Base-by-base conservation (phyloP, 1,140 invertebrate genomes). In the Drosophila virilis region DNA sequence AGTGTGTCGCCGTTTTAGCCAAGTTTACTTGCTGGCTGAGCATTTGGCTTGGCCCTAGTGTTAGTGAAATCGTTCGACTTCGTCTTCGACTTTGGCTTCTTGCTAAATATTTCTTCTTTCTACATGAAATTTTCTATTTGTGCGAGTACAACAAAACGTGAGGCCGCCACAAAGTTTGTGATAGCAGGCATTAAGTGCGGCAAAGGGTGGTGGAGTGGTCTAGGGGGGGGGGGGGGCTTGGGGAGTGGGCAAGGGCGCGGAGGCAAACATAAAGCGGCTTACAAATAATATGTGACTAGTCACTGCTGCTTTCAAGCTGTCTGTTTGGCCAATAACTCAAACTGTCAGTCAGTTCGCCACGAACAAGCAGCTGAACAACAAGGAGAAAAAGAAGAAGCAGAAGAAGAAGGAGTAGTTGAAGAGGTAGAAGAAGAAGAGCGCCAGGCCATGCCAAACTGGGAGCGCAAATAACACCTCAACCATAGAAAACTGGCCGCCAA, bases 61-160 rank as follows among this genome's bases (percentile, higher is more conserved):
- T 78, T 82, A 88, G 83, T 86, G 83, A 86, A 86, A 86, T 86
- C 60, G 46, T 52, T 43, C 10, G 43, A 38, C 50, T 75, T 59
- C 42, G 43, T 15, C 50, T 75, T 59, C 46, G 74, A 52, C 71
- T 80, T 57, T 45, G 62, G 59, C 79, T 85, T 88, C 75, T 86
- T 86, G 83, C 83, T 65, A 82, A 86, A 86, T 86, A 86, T 86
- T 82, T 82, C 61, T 78, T 73, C 66, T 81, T 73, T 64, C 66
- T 64, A 69, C 73, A 77, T 66, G 51, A 82, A 82, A 77, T 88
- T 83, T 88, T 86, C 83, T 86, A 82, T 88, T 79, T 83, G 67
- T 76, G 67, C 81, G 80, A 66, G 61, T 68, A 62, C 46, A 59
- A 66, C 13, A 58, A 62, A 54, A 52, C 46, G 45, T 58, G 52